phyloP scores from a whole-genome alignment of 2,797 vertebrate species.

The Aeoliscus strigatus region DNA sequence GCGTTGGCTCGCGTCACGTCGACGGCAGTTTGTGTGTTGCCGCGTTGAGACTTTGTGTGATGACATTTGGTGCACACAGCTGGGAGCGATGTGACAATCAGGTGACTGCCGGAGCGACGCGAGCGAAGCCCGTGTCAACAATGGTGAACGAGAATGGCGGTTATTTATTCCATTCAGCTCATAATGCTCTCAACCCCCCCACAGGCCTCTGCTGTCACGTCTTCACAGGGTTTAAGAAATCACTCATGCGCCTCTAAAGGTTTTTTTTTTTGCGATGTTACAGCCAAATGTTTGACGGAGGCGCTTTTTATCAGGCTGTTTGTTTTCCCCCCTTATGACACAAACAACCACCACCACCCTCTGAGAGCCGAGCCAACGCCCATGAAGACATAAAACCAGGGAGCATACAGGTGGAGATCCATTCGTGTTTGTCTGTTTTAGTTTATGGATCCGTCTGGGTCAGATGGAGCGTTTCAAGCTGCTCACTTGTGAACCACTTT shows the following conservation, averaged over 20 bases:
- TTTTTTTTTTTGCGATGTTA: constrained; percentile 12
- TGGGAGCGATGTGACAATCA: constrained; percentile 14
- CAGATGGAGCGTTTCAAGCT: too few relatives aligned
- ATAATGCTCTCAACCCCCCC: constrained; percentile 9
- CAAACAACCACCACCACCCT: constrained; percentile 24
- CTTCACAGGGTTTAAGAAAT: constrained; percentile 36
- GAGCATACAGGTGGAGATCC: too few relatives aligned
- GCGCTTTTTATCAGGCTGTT: too few relatives aligned
- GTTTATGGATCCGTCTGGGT: too few relatives aligned
- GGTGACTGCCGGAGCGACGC: constrained; percentile 15
- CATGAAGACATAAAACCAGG: too few relatives aligned
- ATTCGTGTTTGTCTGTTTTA: too few relatives aligned
- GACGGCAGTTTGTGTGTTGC: too few relatives aligned
- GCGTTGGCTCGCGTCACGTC: too few relatives aligned
- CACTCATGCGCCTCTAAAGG: constrained; percentile 28
- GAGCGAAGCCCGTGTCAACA: constrained; percentile 12
- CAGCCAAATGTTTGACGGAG: too few relatives aligned
- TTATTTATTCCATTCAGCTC: constrained; percentile 27
- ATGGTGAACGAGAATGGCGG: constrained; percentile 33
- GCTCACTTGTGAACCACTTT: too few relatives aligned
- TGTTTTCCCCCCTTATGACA: constrained; percentile 15
- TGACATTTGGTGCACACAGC: constrained; percentile 10
- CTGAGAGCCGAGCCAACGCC: too few relatives aligned
- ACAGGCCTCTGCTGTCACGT: constrained; percentile 27
- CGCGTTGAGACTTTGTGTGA: constrained; percentile 21